phyloP scores from a whole-genome alignment of 2,797 vertebrate genomes.

The Siniperca obscura region DNA sequence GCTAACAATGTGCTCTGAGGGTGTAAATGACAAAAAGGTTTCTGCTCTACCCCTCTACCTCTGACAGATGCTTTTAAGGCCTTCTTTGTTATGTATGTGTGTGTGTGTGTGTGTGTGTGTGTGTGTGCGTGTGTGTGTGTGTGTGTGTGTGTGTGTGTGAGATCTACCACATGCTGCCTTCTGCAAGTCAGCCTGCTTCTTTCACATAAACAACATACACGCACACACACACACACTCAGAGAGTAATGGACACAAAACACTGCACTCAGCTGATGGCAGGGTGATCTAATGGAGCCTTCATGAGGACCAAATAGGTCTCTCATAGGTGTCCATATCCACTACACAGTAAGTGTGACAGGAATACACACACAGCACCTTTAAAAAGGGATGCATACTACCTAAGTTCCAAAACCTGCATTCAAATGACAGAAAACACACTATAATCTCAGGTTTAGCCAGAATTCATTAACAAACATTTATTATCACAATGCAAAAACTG shows the following conservation, averaged over 20 bases:
- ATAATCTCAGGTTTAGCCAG: not conserved
- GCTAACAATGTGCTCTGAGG: constrained; percentile 43
- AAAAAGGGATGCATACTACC: not conserved
- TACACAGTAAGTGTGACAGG: constrained; percentile 21
- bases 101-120: constrained; percentile 15
- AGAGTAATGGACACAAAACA: constrained; percentile 55
- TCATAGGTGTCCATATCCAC: constrained; percentile 31
- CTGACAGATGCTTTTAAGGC: constrained; percentile 24
- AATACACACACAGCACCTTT: constrained; percentile 1
- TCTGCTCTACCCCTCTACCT: constrained; percentile 9
- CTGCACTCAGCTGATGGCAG: constrained; percentile 47
- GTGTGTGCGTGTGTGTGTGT: constrained; percentile 6
- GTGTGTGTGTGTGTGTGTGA: constrained; percentile 10
- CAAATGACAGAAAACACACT: not conserved
- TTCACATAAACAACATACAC: constrained; percentile 37
- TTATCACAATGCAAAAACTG: not conserved
- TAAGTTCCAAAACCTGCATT: not conserved
- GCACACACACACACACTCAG: constrained; percentile 16
- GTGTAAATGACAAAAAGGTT: constrained; percentile 33
- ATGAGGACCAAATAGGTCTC: constrained; percentile 51
- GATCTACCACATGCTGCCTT: constrained; percentile 56
- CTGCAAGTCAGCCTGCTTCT: constrained; percentile 38
- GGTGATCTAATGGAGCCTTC: constrained; percentile 56
- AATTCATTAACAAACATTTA: not conserved
- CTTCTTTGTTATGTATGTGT: constrained; percentile 9